Evolutionary conservation across 2,888 invertebrate genomes (phyloP), one percentile per base, ranked within the genome.

Genomic region (Diplazon laetatorius): DNA sequence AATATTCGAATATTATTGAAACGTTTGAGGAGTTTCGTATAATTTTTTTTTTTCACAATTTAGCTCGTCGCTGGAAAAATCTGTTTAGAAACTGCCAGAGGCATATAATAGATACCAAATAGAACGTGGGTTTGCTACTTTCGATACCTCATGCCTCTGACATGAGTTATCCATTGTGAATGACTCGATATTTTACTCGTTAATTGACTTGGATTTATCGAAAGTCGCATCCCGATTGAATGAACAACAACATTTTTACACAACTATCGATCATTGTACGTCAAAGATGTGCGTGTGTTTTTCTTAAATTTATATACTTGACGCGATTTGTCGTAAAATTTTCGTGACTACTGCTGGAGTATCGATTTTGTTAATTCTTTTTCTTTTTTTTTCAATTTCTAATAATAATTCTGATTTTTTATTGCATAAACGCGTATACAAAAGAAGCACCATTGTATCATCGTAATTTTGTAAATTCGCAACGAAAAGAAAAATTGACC

Each of bases 291-390:
- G 37, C 25, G 22, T 50, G 16, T 57, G n/a, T n/a, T n/a, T n/a
- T n/a, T n/a, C n/a, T n/a, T n/a, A n/a, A n/a, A n/a, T 72, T 65
- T 71, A 8, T 59, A 80, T 25, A 57, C 55, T 69, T 39, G 55
- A 50, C 55, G 46, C 66, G 60, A 50, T 44, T 65, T n/a, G 44
- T 57, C 25, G 68, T 65, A 72, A 78, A 48, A 71, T 68, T 71
- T 66, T 44, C 48, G 44, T 62, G 14, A 57, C 30, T 68, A 66
- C 60, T 63, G 52, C 39, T 20, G 48, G 55, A 22, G 42, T 48
- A 55, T 57, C 16, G 46, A 16, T n/a, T n/a, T n/a, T n/a, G n/a
- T n/a, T n/a, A n/a, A n/a, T n/a, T n/a, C n/a, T n/a, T n/a, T n/a
- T n/a, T n/a, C n/a, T n/a, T n/a, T n/a, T n/a, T n/a, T n/a, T n/a